Evolutionary conservation across 2,113 vertebrate species (phyloP).

Genomic region (Rhagologus leucostigma): DNA sequence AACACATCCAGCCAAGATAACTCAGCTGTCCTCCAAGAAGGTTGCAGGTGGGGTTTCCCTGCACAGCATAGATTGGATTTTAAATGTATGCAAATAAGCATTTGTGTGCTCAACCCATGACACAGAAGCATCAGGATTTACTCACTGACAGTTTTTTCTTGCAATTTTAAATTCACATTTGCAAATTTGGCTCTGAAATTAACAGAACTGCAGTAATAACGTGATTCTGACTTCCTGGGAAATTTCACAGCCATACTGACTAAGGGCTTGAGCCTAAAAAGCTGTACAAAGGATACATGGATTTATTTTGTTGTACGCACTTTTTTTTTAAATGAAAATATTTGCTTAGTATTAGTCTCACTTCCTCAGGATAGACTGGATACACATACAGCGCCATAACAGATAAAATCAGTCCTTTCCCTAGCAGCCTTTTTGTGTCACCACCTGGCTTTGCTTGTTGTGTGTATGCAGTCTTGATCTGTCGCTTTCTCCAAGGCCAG

Average conservation of each 20-base stretch:
- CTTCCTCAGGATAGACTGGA: not conserved
- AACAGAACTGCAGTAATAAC: not conserved
- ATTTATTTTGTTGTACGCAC: not conserved
- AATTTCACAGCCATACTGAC: not conserved
- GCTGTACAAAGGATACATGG: not conserved
- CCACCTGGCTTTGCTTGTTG: not conserved
- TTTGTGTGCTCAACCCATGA: not conserved
- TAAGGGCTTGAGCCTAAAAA: not conserved
- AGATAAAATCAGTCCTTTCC: conserved; percentile 33
- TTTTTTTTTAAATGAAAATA: not conserved
- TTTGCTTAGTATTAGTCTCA: not conserved
- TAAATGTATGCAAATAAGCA: conserved; percentile 17
- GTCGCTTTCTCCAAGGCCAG: conserved; percentile 31
- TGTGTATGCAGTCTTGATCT: conserved; percentile 16
- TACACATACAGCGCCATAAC: not conserved
- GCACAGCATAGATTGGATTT: not conserved
- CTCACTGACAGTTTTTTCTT: not conserved
- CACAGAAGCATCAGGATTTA: conserved; percentile 12
- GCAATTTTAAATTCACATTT: not conserved
- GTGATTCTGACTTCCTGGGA: not conserved
- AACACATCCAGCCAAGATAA: not conserved
- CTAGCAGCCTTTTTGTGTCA: conserved; percentile 16
- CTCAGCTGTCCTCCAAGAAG: not conserved
- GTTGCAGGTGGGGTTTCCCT: conserved; percentile 11
- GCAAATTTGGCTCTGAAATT: not conserved